Base-by-base conservation (phyloP, 2,797 vertebrate species). In the Lophotriccus pileatus region DNA sequence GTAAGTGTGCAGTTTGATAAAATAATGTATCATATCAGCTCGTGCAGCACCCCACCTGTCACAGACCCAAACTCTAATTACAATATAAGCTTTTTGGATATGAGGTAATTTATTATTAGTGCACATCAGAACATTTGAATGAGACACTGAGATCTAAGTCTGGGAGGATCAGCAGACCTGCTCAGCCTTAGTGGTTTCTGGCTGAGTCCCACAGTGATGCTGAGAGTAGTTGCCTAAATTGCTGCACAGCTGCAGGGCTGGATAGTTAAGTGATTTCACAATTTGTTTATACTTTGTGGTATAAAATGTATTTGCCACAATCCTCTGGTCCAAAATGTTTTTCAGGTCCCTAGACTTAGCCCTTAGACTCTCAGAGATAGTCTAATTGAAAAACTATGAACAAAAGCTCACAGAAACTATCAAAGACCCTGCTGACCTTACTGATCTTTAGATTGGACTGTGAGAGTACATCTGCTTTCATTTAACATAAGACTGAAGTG, bases 381-480 rank as follows among this genome's bases (percentile, higher is more conserved):
- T 36, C 21, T 84, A 53, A 72, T 4, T 17, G 58, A 69, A 28
- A 88, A 36, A 73, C 39, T 39, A 44, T 50, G 66, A 90, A 62
- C 16, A 78, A 86, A 93, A 94, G 28, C 36, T 73, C 36, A 34
- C 16, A 91, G 76, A 91, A 75, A 53, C 47, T 62, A 73, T 34
- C 32, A 44, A 76, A 78, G 62, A 39, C 39, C 30, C 34, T 68
- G 7, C 41, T 88, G 73, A 94, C 76, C 62, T 91, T 50, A 22
- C 46, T 50, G 62, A 86, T 74, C 75, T 89, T 94, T 82, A 59
- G 32, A 68, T 5, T 59, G 49, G 37, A 44, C 53, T 70, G 15
- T 56, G 43, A 81, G 30, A 74, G 53, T 64, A 94, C 50, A 88
- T 94, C 66, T 94, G 93, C 62, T 94, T 94, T 93, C 58, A 72